These are phyloP conservation scores for Eristalinus sepulchralis DNA, from an alignment of 2,888 invertebrate genomes.

Conservation along the genomic window DNA sequence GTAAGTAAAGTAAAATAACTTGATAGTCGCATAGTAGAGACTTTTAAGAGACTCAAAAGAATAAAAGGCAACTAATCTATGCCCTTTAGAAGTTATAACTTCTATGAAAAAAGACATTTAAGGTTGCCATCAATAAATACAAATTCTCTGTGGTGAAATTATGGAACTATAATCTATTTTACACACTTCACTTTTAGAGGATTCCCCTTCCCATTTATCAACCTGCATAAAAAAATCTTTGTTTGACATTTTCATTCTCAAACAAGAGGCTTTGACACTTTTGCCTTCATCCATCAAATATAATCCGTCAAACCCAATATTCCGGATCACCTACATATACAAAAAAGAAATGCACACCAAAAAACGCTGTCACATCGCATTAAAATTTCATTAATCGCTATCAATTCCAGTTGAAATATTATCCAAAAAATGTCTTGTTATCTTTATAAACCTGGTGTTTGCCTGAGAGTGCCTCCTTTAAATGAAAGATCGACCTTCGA, in stretches of 20 bases:
- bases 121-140: too few species aligned
- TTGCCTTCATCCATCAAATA: not conserved
- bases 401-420: not conserved
- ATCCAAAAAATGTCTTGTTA: not conserved
- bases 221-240: not conserved
- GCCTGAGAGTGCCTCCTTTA: constrained; percentile 12
- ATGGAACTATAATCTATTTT: too few species aligned
- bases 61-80: too few species aligned
- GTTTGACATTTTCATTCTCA: not conserved
- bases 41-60: too few species aligned
- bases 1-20: too few species aligned
- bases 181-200: too few species aligned
- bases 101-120: too few species aligned
- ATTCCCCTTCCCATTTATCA: not conserved
- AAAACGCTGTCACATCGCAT: constrained; percentile 27
- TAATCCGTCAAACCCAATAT: not conserved
- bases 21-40: too few species aligned
- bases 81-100: too few species aligned
- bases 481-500: constrained; percentile 36
- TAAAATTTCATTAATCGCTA: constrained; percentile 56
- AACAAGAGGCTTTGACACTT: not conserved
- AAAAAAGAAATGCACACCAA: not conserved
- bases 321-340: not conserved
- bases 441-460: not conserved
- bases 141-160: too few species aligned